Conservation (phyloP, 30 jellyfish, hydroid and myxozoan genomes). For the Nemopilema nomurai region DNA sequence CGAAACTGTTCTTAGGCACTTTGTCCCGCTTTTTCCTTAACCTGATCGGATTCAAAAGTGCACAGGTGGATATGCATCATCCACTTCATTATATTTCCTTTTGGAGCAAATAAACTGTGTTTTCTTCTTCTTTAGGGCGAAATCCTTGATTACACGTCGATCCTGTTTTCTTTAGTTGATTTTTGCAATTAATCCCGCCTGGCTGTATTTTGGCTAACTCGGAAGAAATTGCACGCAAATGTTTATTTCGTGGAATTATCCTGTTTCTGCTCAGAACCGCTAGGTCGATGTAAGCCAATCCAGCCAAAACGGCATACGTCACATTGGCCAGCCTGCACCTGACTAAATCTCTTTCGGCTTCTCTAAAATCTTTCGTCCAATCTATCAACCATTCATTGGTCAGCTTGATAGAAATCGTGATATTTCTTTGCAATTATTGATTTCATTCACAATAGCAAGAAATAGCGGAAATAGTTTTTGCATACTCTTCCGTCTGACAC, state of each 20-base stretch:
- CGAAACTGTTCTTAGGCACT: no score
- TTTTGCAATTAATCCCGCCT: background rate
- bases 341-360: no score
- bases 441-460: no score
- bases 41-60: no score
- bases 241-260: background rate
- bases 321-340: background rate
- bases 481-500: no score
- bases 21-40: no score
- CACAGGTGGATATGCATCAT: background rate
- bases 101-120: background rate
- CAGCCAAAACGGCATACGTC: background rate
- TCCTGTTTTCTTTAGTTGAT: background rate
- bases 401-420: background rate
- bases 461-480: no score
- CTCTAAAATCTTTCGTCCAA: background rate
- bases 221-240: background rate
- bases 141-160: background rate
- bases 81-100: no score
- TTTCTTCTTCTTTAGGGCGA: background rate
- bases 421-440: no score
- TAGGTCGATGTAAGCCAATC: no score
- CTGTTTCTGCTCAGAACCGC: background rate
- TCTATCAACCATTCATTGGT: background rate
- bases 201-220: background rate